Percentiles rank a stretch among this genome's conserved stretches.
Conservation (phyloP, 2,888 invertebrate species). For the Saturnia japonica region DNA sequence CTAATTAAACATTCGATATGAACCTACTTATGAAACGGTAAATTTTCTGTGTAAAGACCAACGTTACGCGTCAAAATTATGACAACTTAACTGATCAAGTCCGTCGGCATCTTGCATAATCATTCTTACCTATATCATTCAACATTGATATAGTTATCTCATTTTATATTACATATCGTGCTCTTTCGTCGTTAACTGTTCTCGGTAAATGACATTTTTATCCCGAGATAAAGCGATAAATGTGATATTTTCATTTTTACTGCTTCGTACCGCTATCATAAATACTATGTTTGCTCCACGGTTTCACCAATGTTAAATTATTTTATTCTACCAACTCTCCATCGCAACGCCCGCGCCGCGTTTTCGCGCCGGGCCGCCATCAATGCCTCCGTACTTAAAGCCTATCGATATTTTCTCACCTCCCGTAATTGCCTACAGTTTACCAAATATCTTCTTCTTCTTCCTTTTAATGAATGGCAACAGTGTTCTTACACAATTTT, state of each 20-base stretch:
- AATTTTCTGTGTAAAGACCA: not conserved
- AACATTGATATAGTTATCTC: slow-evolving; percentile 33
- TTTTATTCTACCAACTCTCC: no score
- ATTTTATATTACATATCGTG: slow-evolving; percentile 24
- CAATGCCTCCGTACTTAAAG: no score
- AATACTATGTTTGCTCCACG: not conserved
- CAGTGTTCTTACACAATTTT: no score
- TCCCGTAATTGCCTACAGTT: no score
- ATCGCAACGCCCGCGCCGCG: no score
- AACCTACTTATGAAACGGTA: not conserved
- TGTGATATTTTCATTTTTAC: slow-evolving; percentile 31
- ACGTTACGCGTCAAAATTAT: slow-evolving; percentile 11
- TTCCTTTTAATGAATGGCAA: no score
- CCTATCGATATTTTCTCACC: no score
- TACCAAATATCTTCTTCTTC: no score
- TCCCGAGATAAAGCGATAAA: slow-evolving; percentile 50
- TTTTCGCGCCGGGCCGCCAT: no score
- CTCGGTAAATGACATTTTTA: slow-evolving; percentile 38
- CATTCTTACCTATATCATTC: slow-evolving; percentile 21
- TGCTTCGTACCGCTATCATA: not conserved
- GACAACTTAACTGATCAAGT: slow-evolving; percentile 4
- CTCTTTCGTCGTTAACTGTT: slow-evolving; percentile 22
- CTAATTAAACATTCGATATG: not conserved
- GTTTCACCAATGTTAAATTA: no score
- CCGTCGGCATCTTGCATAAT: slow-evolving; percentile 26